Conservation (phyloP, 2,888 invertebrate genomes). For the Xestia c-nigrum region DNA sequence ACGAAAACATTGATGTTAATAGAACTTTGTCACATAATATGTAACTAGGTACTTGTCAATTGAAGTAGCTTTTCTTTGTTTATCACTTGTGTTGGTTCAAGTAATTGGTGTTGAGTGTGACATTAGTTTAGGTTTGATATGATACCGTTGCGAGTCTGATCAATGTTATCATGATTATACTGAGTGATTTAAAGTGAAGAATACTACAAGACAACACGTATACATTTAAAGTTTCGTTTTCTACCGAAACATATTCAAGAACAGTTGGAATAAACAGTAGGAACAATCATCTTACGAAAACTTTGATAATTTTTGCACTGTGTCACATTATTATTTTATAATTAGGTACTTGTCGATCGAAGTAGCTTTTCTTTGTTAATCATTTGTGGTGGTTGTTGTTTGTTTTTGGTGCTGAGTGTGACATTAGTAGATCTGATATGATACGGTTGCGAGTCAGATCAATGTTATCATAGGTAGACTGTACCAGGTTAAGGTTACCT, state of each 20-base stretch:
- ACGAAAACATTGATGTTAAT: too few relatives aligned
- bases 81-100: not conserved
- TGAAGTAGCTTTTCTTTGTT: too few relatives aligned
- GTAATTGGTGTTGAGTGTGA: not conserved
- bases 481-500: not conserved
- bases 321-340: too few relatives aligned
- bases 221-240: too few relatives aligned
- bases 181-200: too few relatives aligned
- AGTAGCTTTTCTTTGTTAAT: too few relatives aligned
- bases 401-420: not conserved
- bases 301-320: not conserved
- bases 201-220: too few relatives aligned
- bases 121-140: not conserved
- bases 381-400: not conserved
- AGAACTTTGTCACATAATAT: too few relatives aligned
- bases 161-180: too few relatives aligned
- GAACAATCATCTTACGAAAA: not conserved
- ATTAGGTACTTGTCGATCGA: too few relatives aligned
- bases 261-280: not conserved
- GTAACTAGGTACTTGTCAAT: too few relatives aligned
- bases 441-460: not conserved
- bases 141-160: too few relatives aligned
- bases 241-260: not conserved
- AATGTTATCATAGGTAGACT: conserved; percentile 1
- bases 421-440: not conserved